phyloP scores from a whole-genome alignment of 1,140 invertebrate species.

The Drosophila pectinifera region DNA sequence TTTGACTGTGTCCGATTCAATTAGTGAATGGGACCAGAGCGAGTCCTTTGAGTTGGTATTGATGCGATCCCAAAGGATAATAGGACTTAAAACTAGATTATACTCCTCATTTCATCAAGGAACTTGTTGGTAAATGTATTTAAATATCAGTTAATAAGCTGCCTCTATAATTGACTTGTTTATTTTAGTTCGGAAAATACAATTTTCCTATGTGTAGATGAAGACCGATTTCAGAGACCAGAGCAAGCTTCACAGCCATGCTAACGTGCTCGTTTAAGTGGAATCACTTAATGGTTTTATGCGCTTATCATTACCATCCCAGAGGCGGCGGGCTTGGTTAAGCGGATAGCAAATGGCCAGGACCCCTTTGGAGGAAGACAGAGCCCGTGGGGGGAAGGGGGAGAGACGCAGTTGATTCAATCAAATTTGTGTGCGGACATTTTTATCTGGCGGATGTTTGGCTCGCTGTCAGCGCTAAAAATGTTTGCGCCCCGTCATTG shows the following conservation, averaged over 20 bases:
- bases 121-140: background rate
- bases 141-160: background rate
- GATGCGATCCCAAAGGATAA: background rate
- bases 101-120: too few relatives aligned
- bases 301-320: constrained; percentile 79
- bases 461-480: constrained; percentile 74
- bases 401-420: constrained; percentile 63
- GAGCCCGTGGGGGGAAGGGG: background rate
- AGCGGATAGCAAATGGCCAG: constrained; percentile 26
- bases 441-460: constrained; percentile 80
- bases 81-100: background rate
- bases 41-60: constrained; percentile 3
- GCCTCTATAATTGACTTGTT: background rate
- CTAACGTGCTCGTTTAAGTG: constrained; percentile 80
- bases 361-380: constrained; percentile 1
- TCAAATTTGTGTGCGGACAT: constrained; percentile 64
- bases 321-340: constrained; percentile 38
- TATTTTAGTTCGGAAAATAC: background rate
- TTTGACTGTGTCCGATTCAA: constrained; percentile 48
- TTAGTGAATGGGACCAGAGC: constrained; percentile 46
- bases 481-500: constrained; percentile 74
- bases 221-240: constrained; percentile 6
- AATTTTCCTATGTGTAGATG: constrained; percentile 16
- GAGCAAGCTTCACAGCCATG: constrained; percentile 47
- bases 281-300: constrained; percentile 84